Evolutionary conservation across 2,888 invertebrate genomes (phyloP).

Genomic region (Cyaniris semiargus): DNA sequence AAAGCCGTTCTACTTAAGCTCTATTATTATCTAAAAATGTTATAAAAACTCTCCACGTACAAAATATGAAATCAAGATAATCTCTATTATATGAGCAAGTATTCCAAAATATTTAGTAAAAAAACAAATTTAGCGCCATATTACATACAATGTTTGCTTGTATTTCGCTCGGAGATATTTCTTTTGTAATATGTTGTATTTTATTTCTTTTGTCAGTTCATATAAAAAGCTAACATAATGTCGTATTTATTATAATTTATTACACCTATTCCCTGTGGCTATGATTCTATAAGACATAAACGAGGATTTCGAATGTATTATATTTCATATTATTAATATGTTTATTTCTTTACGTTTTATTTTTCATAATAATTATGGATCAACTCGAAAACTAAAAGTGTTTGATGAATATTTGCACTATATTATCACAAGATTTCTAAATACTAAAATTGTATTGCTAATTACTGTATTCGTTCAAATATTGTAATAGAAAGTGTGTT

Average conservation of each 20-base stretch:
- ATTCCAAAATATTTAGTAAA: neutral
- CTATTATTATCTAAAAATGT: neutral
- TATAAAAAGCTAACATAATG: constrained; percentile 12
- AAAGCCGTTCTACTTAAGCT: neutral
- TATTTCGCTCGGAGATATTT: constrained; percentile 5
- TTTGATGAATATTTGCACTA: too few relatives aligned
- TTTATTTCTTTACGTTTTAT: neutral
- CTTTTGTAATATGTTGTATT: constrained; percentile 11
- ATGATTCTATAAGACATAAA: neutral
- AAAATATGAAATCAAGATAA: neutral
- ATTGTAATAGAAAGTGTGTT: too few relatives aligned
- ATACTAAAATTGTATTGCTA: too few relatives aligned
- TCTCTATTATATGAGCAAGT: neutral
- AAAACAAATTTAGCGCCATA: constrained; percentile 9
- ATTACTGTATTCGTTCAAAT: too few relatives aligned
- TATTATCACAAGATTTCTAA: too few relatives aligned
- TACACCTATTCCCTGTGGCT: constrained; percentile 4
- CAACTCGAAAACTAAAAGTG: too few relatives aligned
- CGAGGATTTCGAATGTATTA: neutral
- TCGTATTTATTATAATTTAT: constrained; percentile 10
- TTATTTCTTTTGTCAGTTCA: constrained; percentile 17
- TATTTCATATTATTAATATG: neutral
- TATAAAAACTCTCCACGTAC: neutral
- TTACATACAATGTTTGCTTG: constrained; percentile 11
- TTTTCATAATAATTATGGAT: too few relatives aligned